Percentiles rank a stretch among this genome's conserved stretches.
Evolutionary conservation across 2,797 vertebrate species (phyloP).

Genomic region (Myripristis jacobus): DNA sequence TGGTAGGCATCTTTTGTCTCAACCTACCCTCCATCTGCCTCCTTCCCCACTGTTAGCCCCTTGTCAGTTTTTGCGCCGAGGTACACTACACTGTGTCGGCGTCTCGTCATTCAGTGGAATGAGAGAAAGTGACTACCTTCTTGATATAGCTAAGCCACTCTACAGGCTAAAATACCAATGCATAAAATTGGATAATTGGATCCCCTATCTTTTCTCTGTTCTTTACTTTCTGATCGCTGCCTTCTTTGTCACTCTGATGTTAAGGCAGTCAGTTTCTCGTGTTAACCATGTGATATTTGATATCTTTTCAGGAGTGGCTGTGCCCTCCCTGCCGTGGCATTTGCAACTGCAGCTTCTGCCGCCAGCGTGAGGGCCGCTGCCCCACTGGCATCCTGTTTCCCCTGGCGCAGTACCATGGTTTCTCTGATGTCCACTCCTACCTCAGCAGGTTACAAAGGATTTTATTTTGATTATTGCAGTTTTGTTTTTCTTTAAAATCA

Average conservation of each 20-base stretch:
- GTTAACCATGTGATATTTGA: background rate
- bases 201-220: background rate
- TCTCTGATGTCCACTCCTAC: conserved; percentile 85
- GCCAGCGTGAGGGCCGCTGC: conserved; percentile 81
- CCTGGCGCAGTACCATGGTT: conserved; percentile 83
- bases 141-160: too few species aligned
- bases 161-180: too few species aligned
- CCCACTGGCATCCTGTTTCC: conserved; percentile 86
- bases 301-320: conserved; percentile 75
- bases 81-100: too few species aligned
- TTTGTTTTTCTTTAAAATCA: background rate
- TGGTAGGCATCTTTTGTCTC: too few species aligned
- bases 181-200: background rate
- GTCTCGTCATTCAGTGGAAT: too few species aligned
- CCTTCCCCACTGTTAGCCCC: too few species aligned
- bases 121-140: too few species aligned
- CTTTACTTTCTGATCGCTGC: too few species aligned
- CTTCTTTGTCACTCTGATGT: background rate
- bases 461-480: too few species aligned
- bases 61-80: background rate
- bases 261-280: background rate
- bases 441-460: conserved; percentile 67
- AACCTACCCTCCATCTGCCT: too few species aligned
- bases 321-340: conserved; percentile 85
- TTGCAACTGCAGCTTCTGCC: conserved; percentile 87